These are phyloP conservation scores for Ctenopoma kingsleyae DNA, from an alignment of 2,797 vertebrate species.

Conservation along the genomic window DNA sequence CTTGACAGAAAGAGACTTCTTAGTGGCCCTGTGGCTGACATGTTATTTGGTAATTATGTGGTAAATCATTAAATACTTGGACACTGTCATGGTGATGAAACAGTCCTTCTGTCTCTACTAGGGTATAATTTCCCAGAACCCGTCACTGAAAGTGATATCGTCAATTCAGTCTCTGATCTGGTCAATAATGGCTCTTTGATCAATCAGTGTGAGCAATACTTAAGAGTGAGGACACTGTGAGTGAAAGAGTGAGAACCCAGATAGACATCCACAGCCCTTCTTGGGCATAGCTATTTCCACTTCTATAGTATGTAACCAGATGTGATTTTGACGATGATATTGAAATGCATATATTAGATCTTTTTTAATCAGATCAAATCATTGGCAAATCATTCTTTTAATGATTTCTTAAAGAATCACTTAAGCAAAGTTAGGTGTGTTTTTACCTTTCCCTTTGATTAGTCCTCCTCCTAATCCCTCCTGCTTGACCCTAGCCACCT, in stretches of 20 bases:
- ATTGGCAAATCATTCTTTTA: background rate
- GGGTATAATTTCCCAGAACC: slow-evolving; percentile 60
- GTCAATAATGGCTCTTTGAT: slow-evolving; percentile 67
- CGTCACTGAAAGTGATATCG: slow-evolving; percentile 59
- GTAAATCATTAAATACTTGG: slow-evolving; percentile 54
- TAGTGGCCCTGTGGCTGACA: slow-evolving; percentile 32
- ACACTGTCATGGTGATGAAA: slow-evolving; percentile 18
- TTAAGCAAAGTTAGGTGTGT: slow-evolving; percentile 15
- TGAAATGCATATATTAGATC: slow-evolving; percentile 12
- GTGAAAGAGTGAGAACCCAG: slow-evolving; percentile 60
- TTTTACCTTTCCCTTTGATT: slow-evolving; percentile 43
- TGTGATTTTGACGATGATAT: slow-evolving; percentile 21
- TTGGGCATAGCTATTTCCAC: slow-evolving; percentile 1
- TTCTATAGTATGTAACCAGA: slow-evolving; percentile 3
- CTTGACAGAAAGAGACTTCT: slow-evolving; percentile 47
- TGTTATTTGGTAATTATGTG: slow-evolving; percentile 31
- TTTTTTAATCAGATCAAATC: slow-evolving; percentile 22
- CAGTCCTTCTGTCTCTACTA: slow-evolving; percentile 18
- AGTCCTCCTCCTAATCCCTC: slow-evolving; percentile 48
- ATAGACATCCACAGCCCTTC: slow-evolving; percentile 53
- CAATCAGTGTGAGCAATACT: slow-evolving; percentile 50
- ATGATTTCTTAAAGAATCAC: slow-evolving; percentile 16
- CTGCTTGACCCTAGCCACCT: slow-evolving; percentile 67
- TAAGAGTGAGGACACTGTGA: slow-evolving; percentile 42
- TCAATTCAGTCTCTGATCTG: slow-evolving; percentile 50